A percentile compares a stretch with the other conserved stretches of the same genome.
Conservation (phyloP, 2,113 vertebrate genomes). For the Coryphaenoides rupestris region DNA sequence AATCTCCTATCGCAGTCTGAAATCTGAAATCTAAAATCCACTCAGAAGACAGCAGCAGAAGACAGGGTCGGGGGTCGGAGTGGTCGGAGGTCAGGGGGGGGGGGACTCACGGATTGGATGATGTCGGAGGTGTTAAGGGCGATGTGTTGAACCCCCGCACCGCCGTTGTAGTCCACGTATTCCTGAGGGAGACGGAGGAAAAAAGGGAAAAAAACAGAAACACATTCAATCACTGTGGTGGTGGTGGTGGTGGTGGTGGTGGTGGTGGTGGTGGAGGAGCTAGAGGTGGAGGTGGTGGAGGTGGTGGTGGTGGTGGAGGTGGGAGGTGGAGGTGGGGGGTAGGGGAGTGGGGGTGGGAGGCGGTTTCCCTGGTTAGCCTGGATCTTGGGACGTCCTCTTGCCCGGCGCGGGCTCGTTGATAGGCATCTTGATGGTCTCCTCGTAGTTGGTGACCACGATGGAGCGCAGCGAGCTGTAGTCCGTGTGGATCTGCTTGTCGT, state of each 20-base stretch:
- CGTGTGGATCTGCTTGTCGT: conserved; percentile 82
- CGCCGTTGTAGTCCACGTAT: conserved; percentile 79
- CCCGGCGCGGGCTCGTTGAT: conserved; percentile 79
- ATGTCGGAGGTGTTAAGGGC: conserved; percentile 80
- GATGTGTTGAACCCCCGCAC: conserved; percentile 80
- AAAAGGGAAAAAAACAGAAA: background rate
- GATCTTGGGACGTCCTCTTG: conserved; percentile 78
- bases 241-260: background rate
- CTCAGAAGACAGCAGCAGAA: background rate
- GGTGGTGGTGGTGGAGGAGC: background rate
- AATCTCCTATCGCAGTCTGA: too few species aligned
- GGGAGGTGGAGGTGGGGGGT: background rate
- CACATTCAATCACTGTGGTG: background rate
- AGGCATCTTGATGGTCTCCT: conserved; percentile 84
- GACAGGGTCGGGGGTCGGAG: background rate
- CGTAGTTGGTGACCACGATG: conserved; percentile 80
- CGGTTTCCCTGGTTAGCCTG: conserved; percentile 53
- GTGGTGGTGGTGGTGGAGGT: background rate
- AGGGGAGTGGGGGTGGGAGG: background rate
- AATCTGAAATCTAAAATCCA: too few species aligned
- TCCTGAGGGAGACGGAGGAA: conserved; percentile 56
- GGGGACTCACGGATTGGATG: conserved; percentile 71
- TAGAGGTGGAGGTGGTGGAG: background rate
- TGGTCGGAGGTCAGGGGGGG: background rate
- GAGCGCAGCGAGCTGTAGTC: conserved; percentile 78